phyloP scores from a whole-genome alignment of 2,113 vertebrate species.

The Crocuta crocuta region DNA sequence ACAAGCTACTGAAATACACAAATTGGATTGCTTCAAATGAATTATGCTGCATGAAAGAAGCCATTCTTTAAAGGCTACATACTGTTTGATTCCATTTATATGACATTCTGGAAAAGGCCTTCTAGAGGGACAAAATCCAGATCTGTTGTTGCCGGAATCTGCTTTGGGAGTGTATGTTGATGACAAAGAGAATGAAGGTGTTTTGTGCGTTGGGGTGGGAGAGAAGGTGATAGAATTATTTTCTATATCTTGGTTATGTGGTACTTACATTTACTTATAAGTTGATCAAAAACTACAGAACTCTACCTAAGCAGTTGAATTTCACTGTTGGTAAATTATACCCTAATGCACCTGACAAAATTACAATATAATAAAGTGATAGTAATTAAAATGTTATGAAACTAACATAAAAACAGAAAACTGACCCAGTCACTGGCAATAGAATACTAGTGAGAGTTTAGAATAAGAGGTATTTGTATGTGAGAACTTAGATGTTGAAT shows the following conservation, averaged over 20 bases:
- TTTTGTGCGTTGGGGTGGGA: background rate
- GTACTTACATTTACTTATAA: background rate
- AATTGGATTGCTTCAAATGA: background rate
- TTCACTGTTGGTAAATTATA: background rate
- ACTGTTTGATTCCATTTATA: background rate
- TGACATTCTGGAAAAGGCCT: background rate
- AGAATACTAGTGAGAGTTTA: background rate
- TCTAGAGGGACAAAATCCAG: background rate
- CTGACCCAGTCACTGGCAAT: background rate
- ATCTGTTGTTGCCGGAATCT: background rate
- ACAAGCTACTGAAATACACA: background rate
- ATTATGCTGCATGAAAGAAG: background rate
- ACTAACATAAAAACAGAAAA: constrained; percentile 4
- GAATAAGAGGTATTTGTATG: background rate
- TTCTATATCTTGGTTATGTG: background rate
- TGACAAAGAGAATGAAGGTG: background rate
- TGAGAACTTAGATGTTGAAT: background rate
- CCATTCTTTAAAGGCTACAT: background rate
- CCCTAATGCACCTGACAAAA: background rate
- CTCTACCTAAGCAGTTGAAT: background rate
- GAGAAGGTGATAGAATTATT: background rate
- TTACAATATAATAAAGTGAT: background rate
- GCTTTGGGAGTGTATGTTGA: background rate
- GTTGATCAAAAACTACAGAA: background rate
- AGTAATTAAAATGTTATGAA: background rate